Evolutionary conservation across 2,888 invertebrate species (phyloP), one percentile per base, ranked within the genome.

Genomic region (Leistus spinibarbis): DNA sequence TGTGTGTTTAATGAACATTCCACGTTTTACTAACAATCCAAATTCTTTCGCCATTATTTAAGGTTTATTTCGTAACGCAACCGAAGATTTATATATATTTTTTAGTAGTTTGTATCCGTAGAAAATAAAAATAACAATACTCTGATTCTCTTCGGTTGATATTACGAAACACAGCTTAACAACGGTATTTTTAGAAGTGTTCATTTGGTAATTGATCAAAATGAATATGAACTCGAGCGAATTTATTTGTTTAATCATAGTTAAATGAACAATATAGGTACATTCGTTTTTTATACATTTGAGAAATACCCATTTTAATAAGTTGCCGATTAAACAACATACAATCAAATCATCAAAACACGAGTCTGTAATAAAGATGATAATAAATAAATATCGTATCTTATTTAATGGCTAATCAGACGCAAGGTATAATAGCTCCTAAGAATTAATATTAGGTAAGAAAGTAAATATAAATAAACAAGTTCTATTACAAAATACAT

Each of bases 361-460:
- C 73, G 73, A 73, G 54, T 73, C 73, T 73, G 73, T 73, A 73
- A 73, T 73, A 73, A 73, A 57, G 73, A 67, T 73, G 73, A 73
- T 73, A 73, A 73, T 73, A 73, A 73, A 23, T 27, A 65, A n/a
- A 63, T 40, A 65, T 65, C 65, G 66, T 72, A 74, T 74, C 75
- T 63, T 69, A 75, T 20, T 68, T 75, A 69, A 64, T 75, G 64
- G 69, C 69, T 63, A 69, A 69, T 63, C 75, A 69, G 64, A 75
- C 69, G 75, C 75, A 75, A 75, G 75, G 75, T 75, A 75, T 75
- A 75, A 69, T 75, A 75, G 75, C 68, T 69, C 69, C 64, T 75
- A 75, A 75, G 75, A 69, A 60, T 75, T 75, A 75, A 40, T 73
- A 66, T 73, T 19, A 67, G 65, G 60, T 73, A 24, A 22, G 13